phyloP scores from a whole-genome alignment of 2,113 vertebrate species.

The Heteronetta atricapilla region DNA sequence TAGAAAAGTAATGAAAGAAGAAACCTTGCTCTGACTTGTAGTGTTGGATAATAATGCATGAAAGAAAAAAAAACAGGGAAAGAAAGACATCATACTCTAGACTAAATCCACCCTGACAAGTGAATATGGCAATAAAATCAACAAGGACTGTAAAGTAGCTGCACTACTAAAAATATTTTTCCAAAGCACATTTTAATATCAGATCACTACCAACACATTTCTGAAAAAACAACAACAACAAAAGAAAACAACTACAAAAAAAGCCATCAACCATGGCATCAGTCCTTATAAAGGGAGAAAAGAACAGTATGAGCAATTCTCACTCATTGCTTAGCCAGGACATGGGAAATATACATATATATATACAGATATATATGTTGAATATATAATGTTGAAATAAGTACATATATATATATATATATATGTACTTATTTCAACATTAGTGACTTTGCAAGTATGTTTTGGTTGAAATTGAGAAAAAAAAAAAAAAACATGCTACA shows the following conservation, averaged over 20 bases:
- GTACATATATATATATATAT: no score
- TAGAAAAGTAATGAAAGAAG: background rate
- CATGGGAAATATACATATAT: no score
- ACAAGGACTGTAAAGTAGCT: background rate
- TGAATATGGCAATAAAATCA: background rate
- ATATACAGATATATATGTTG: no score
- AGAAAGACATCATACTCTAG: background rate
- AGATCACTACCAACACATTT: background rate
- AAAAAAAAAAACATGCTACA: background rate
- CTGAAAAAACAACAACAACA: background rate
- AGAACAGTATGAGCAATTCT: background rate
- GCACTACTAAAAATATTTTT: background rate
- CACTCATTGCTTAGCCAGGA: background rate
- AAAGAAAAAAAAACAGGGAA: background rate
- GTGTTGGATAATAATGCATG: background rate
- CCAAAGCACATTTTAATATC: background rate
- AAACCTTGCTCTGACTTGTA: background rate
- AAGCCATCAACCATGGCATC: background rate
- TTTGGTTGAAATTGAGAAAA: background rate
- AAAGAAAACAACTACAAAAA: background rate
- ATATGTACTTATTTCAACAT: no score
- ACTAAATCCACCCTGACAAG: background rate
- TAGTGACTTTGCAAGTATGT: background rate
- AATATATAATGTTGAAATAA: no score
- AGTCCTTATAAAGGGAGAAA: background rate